These are phyloP conservation scores for Nerophis lumbriciformis DNA, from an alignment of 2,113 vertebrate genomes.

Conservation along the genomic window DNA sequence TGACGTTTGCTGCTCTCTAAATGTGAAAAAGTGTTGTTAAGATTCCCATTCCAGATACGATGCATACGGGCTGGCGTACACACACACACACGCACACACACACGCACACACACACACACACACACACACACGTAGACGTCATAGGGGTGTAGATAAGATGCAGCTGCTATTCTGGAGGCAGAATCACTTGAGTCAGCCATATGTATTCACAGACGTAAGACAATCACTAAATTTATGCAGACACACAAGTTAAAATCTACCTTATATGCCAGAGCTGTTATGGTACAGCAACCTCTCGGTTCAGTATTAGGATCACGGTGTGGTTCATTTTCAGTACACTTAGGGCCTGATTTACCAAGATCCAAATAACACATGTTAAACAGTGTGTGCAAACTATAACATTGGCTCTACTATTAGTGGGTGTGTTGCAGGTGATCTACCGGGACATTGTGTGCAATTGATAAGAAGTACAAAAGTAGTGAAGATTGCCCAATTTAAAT, in stretches of 20 bases:
- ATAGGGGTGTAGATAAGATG: constrained; percentile 71
- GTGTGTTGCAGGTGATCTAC: too few species aligned
- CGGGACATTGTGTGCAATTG: too few species aligned
- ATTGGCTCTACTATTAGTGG: too few species aligned
- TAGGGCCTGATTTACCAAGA: too few species aligned
- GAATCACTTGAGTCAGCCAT: constrained; percentile 68
- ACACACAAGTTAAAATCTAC: constrained; percentile 32
- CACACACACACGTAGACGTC: constrained; percentile 47
- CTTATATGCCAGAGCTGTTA: constrained; percentile 39
- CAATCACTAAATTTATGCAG: constrained; percentile 56
- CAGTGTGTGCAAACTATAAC: too few species aligned
- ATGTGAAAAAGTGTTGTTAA: constrained; percentile 67
- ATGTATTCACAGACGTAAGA: constrained; percentile 66
- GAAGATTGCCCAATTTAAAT: too few species aligned
- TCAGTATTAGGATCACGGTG: too few species aligned
- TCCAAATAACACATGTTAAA: too few species aligned
- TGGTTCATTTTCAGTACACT: too few species aligned
- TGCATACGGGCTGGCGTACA: constrained; percentile 21
- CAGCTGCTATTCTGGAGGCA: constrained; percentile 63
- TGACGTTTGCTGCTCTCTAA: constrained; percentile 61
- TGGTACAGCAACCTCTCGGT: too few species aligned
- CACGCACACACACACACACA: constrained; percentile 33
- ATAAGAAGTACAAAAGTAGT: too few species aligned
- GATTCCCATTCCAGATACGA: constrained; percentile 68
- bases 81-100: constrained; percentile 37